phyloP scores from a whole-genome alignment of 1,140 invertebrate species.

The Drosophila sturtevanti region DNA sequence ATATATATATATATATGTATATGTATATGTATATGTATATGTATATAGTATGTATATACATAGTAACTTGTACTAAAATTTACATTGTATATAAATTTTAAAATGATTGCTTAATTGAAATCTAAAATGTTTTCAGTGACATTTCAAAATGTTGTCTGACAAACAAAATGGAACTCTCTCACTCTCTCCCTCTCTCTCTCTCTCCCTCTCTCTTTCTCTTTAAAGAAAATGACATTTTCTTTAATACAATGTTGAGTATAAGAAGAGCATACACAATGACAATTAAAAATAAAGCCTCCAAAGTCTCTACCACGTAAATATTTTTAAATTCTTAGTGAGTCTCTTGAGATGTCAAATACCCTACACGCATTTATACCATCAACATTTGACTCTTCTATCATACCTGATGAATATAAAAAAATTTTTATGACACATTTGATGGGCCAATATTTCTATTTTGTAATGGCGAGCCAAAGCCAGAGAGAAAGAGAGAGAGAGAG shows the following conservation, averaged over 20 bases:
- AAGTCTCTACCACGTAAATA: not conserved
- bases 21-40: too few species aligned
- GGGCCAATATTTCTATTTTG: constrained; percentile 46
- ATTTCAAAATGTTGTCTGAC: not conserved
- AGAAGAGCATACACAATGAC: too few species aligned
- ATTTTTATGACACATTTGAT: constrained; percentile 34
- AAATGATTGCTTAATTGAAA: not conserved
- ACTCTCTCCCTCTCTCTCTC: too few species aligned
- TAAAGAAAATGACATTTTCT: too few species aligned
- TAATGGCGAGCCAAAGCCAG: not conserved
- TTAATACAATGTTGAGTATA: too few species aligned
- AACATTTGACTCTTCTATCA: not conserved
- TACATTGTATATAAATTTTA: not conserved
- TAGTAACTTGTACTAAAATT: too few species aligned
- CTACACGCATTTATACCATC: not conserved
- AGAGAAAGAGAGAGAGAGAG: not conserved
- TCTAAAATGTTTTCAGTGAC: not conserved
- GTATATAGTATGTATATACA: too few species aligned
- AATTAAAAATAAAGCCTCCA: not conserved
- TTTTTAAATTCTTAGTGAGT: not conserved
- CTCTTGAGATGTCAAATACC: constrained; percentile 31
- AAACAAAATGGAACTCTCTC: too few species aligned
- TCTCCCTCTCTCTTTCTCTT: too few species aligned
- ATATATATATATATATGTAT: too few species aligned
- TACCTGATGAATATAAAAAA: not conserved